Conservation (phyloP, 2,888 invertebrate species). For the Metallyticus violacea region DNA sequence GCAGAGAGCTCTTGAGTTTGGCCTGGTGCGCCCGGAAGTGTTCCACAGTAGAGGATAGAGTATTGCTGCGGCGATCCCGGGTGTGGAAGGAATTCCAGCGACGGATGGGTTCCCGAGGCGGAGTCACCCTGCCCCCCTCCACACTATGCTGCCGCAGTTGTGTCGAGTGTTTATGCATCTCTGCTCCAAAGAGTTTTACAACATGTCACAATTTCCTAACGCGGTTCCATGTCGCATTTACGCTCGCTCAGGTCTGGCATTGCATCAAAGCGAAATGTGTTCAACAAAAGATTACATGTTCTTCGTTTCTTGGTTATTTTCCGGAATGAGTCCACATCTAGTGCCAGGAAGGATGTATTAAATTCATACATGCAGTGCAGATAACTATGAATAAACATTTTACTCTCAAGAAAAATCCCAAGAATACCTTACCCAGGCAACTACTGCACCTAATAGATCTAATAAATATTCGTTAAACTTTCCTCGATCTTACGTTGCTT, state of each 20-base stretch:
- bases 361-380: too few relatives aligned
- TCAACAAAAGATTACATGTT: not conserved
- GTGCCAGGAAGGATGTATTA: not conserved
- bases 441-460: too few relatives aligned
- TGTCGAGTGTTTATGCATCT: slow-evolving; percentile 48
- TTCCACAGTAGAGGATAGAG: slow-evolving; percentile 16
- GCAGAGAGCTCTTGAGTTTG: not conserved
- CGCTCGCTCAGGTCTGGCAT: not conserved
- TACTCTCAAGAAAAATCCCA: too few relatives aligned
- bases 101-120: slow-evolving; percentile 45
- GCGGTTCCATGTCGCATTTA: not conserved
- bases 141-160: slow-evolving; percentile 38
- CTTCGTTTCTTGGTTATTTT: not conserved
- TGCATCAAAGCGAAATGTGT: not conserved
- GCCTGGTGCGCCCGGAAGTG: slow-evolving; percentile 14
- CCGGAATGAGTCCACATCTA: too few relatives aligned
- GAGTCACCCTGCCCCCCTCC: slow-evolving; percentile 36
- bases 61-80: slow-evolving; percentile 27
- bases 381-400: too few relatives aligned
- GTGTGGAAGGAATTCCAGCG: slow-evolving; percentile 52
- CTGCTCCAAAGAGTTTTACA: too few relatives aligned
- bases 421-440: too few relatives aligned
- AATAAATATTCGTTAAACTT: too few relatives aligned
- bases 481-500: too few relatives aligned
- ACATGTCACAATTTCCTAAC: not conserved